Evolutionary conservation across 1,140 invertebrate species (phyloP), one percentile per base, ranked within the genome.

Genomic region (Cydia strobilella): DNA sequence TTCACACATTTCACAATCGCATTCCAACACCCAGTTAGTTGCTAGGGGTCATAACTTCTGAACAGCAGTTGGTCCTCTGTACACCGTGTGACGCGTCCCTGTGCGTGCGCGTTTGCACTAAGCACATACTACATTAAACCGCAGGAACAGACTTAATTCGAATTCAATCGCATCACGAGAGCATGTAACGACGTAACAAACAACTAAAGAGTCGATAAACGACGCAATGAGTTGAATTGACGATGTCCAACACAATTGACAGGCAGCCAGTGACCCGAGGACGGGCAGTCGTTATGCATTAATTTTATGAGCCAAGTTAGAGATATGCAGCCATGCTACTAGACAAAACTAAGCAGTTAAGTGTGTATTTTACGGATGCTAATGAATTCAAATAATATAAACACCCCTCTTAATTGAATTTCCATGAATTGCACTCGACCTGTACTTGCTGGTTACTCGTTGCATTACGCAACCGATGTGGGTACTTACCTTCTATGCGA

Each of bases 171-270:
- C 65, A 69, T 69, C 31, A 69, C 65, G 27, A 66, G 63, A 69
- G 15, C 65, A 31, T 35, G 65, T 69, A 35, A 69, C 25, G 65
- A 42, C 31, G 65, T 69, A 69, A 69, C 65, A 69, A 69, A 69
- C 65, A 69, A 69, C 65, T 69, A 69, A 69, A 69, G 65, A 69
- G 65, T 69, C 31, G 54, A 66, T 75, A 76, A 79, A 76, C 25
- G 76, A 73, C 23, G 75, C 77, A 82, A 78, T 77, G 81, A 77
- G 76, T 75, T 25, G 79, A 84, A 84, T 84, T 78, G 75, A 81
- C 80, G 79, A 80, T 79, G 80, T 78, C 35, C 39, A 77, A 79
- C 54, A 83, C 79, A 77, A 83, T 80, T 82, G 80, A 76, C 80
- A 80, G 74, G 74, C 76, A 82, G 76, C 39, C 81, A 76, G 74